phyloP scores from a whole-genome alignment of 1,140 invertebrate genomes.

The Radopholus similis region DNA sequence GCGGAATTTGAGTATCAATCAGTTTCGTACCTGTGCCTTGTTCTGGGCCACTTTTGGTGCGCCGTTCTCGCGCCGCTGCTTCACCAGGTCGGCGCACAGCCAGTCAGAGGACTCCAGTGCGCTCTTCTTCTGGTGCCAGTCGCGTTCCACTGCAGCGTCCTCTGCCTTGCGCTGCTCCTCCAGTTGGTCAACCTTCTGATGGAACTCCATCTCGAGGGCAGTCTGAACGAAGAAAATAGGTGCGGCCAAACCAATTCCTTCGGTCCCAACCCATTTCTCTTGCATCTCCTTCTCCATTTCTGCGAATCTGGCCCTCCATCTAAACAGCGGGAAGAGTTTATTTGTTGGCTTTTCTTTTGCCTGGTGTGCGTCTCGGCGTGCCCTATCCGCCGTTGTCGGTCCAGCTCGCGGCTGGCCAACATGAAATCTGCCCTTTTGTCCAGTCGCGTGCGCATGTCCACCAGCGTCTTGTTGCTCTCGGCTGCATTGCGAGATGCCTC shows the following conservation, averaged over 20 bases:
- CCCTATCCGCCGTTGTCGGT: constrained; percentile 5
- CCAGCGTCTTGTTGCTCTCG: constrained; percentile 5
- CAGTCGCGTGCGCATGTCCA: not conserved
- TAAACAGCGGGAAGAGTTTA: not conserved
- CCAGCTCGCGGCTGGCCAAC: not conserved
- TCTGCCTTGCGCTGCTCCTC: constrained; percentile 5
- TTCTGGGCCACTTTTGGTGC: not conserved
- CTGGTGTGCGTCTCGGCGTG: not conserved
- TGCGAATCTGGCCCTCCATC: constrained; percentile 3
- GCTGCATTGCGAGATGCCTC: constrained; percentile 4
- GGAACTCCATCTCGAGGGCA: constrained; percentile 4
- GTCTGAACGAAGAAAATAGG: not conserved
- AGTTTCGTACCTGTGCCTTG: not conserved
- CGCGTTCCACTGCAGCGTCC: constrained; percentile 6
- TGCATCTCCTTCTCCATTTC: constrained; percentile 18
- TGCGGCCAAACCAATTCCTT: not conserved
- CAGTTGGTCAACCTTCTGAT: constrained; percentile 2
- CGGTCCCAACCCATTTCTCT: constrained; percentile 5
- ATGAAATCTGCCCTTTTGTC: constrained; percentile 7
- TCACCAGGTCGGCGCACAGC: not conserved
- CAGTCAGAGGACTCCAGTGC: constrained; percentile 16
- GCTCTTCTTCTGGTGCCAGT: constrained; percentile 12
- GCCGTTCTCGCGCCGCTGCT: not conserved
- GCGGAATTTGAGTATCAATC: too few relatives aligned
- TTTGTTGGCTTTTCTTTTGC: not conserved